Conservation (phyloP, 2,888 invertebrate species). For the Tipula helvola region DNA sequence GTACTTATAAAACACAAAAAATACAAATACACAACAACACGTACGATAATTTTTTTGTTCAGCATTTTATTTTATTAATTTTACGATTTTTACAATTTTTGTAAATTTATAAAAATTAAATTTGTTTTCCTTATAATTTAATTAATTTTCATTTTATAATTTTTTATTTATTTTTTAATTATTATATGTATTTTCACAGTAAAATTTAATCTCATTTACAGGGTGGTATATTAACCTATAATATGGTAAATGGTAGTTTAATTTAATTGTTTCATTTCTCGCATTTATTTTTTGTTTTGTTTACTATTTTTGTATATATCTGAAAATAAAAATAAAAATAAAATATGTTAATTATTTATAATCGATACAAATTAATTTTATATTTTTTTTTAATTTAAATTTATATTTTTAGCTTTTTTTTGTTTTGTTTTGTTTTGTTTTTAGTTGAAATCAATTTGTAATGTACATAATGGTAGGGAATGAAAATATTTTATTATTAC, state of each 20-base stretch:
- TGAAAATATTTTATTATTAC: background rate
- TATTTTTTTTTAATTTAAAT: background rate
- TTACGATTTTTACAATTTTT: background rate
- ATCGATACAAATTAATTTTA: background rate
- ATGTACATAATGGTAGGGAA: background rate
- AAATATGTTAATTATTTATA: conserved; percentile 4
- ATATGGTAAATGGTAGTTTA: background rate
- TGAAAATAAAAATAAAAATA: background rate
- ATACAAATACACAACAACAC: background rate
- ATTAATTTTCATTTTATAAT: background rate
- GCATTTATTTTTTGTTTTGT: background rate
- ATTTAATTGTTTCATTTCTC: background rate
- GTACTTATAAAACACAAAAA: background rate
- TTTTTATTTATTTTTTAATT: background rate
- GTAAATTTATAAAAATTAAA: background rate
- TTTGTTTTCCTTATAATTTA: background rate
- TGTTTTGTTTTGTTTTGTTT: background rate
- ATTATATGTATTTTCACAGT: background rate
- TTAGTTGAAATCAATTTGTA: background rate
- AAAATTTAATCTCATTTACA: background rate
- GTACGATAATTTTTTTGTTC: background rate
- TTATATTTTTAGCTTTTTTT: background rate
- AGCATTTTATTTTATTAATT: background rate
- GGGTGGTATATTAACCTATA: background rate
- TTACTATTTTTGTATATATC: background rate